phyloP scores from a whole-genome alignment of 64 coral and sea anemone species.

The Acropora yongei region DNA sequence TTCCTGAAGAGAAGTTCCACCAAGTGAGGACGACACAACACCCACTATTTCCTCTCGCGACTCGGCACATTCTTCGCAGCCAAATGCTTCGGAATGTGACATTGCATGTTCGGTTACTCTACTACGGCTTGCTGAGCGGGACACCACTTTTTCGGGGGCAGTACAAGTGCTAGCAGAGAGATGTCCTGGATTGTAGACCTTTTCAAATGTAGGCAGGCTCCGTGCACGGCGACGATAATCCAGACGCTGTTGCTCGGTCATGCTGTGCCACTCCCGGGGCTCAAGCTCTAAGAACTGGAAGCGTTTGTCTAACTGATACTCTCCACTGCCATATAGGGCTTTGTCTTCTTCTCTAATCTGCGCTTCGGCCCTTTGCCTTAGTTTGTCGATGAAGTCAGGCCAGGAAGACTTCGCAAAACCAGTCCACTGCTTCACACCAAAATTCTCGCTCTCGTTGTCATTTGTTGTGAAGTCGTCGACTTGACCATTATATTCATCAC shows the following conservation, averaged over 20 bases:
- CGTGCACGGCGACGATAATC: not conserved
- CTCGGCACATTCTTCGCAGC: not conserved
- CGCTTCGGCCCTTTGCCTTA: not conserved
- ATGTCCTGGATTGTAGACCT: not conserved
- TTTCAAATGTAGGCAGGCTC: not conserved
- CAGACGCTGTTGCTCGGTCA: constrained; percentile 15
- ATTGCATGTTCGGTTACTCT: not conserved
- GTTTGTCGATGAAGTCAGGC: constrained; percentile 12
- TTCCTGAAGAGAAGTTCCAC: not conserved
- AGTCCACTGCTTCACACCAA: not conserved
- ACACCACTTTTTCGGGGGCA: not conserved
- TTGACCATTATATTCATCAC: not conserved
- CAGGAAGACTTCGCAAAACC: constrained; percentile 7
- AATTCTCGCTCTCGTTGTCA: constrained; percentile 5
- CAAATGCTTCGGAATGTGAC: not conserved
- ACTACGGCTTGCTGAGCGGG: not conserved
- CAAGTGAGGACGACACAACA: not conserved
- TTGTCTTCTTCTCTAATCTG: constrained; percentile 17
- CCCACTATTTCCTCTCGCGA: not conserved
- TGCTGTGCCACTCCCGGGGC: not conserved
- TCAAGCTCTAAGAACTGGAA: not conserved
- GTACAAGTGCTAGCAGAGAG: not conserved
- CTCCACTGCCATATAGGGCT: not conserved
- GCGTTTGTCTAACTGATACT: not conserved
- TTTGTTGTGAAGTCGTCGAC: constrained; percentile 7